Conservation (phyloP, 64 coral and sea anemone species). For the Montipora cactus region DNA sequence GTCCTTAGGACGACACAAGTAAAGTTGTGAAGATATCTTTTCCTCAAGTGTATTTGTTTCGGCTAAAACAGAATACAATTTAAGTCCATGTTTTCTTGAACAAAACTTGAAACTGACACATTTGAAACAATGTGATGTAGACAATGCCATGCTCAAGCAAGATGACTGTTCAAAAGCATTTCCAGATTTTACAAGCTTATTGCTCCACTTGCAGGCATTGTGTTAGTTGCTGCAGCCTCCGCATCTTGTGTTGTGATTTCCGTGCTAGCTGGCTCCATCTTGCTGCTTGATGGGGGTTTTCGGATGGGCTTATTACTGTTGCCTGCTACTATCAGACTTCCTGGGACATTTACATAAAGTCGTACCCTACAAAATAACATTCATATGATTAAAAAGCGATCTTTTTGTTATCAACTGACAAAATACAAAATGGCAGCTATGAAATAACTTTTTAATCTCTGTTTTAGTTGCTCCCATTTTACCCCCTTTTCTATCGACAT, state of each 20-base stretch:
- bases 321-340: conserved; percentile 65
- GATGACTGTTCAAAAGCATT: background rate
- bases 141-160: background rate
- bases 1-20: no score
- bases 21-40: no score
- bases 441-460: no score
- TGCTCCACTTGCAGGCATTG: conserved; percentile 25
- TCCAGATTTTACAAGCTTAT: conserved; percentile 11
- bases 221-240: background rate
- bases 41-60: no score
- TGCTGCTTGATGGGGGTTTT: conserved; percentile 58
- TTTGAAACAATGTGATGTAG: background rate
- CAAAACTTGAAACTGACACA: no score
- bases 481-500: no score
- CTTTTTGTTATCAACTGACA: no score
- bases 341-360: conserved; percentile 74
- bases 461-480: no score
- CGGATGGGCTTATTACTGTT: conserved; percentile 70
- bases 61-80: no score
- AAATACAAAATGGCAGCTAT: no score
- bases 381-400: background rate
- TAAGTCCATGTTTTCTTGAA: no score
- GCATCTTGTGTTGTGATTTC: conserved; percentile 35
- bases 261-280: conserved; percentile 32
- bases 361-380: conserved; percentile 33